A percentile compares a stretch with the other conserved stretches of the same genome.
phyloP scores from a whole-genome alignment of 92 coral and sea anemone species.

The Actinernus sp. region DNA sequence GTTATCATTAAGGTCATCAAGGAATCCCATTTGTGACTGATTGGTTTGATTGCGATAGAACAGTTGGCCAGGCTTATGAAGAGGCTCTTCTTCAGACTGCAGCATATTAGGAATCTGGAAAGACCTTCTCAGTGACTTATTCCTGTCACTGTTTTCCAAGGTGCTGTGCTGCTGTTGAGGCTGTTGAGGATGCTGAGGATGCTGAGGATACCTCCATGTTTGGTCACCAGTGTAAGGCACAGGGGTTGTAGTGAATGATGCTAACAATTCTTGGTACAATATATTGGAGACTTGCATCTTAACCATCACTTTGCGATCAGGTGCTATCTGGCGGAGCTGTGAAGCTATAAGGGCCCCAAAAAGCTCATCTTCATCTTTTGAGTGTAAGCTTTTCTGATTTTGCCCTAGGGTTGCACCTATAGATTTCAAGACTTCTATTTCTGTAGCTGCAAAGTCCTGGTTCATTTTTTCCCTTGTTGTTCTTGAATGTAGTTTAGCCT shows the following conservation, averaged over 20 bases:
- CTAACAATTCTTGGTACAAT: constrained; percentile 51
- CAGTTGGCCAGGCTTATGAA: constrained; percentile 39
- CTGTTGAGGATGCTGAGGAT: too few species aligned
- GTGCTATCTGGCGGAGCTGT: constrained; percentile 56
- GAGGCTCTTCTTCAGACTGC: constrained; percentile 19
- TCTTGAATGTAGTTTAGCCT: constrained; percentile 13
- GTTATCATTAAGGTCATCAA: constrained; percentile 10
- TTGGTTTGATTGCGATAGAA: constrained; percentile 29
- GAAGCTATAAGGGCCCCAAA: constrained; percentile 49
- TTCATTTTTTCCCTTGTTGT: constrained; percentile 3
- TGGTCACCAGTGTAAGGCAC: constrained; percentile 20
- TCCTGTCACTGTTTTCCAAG: constrained; percentile 11
- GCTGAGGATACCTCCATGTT: constrained; percentile 23
- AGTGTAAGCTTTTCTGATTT: constrained; percentile 4
- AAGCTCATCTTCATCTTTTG: constrained; percentile 44
- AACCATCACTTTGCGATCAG: constrained; percentile 18
- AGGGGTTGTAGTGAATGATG: constrained; percentile 13
- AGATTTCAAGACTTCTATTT: constrained; percentile 32
- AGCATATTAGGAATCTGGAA: constrained; percentile 20
- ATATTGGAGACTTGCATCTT: constrained; percentile 66
- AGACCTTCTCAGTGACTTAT: constrained; percentile 19
- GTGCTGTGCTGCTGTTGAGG: constrained; percentile 25
- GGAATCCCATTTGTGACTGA: constrained; percentile 9
- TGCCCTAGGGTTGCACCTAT: constrained; percentile 22
- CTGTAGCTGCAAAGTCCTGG: constrained; percentile 29